phyloP scores from a whole-genome alignment of 2,797 vertebrate genomes.

The Neosilurus hyrtlii region DNA sequence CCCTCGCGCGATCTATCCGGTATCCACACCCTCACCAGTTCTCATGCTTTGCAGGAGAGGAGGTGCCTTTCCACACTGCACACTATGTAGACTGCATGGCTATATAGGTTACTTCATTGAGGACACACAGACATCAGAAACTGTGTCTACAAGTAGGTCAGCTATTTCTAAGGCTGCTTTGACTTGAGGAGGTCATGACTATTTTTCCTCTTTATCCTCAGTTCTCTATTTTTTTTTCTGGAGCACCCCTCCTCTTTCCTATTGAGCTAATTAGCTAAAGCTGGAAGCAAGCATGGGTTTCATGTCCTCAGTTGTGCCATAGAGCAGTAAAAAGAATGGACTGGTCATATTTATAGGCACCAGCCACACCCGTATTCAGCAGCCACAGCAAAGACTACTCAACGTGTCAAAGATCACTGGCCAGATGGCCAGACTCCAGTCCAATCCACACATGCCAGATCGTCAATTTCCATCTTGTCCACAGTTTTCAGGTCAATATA shows the following conservation, averaged over 20 bases:
- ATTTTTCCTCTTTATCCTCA: constrained; percentile 48
- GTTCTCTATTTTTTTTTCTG: constrained; percentile 55
- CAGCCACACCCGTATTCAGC: constrained; percentile 48
- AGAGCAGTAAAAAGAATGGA: constrained; percentile 59
- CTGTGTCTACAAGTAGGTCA: constrained; percentile 81
- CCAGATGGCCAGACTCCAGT: constrained; percentile 19
- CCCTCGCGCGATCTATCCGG: constrained; percentile 33
- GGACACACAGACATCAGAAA: constrained; percentile 70
- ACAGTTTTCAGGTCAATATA: constrained; percentile 18
- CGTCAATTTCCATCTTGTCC: constrained; percentile 25
- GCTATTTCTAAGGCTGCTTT: constrained; percentile 77
- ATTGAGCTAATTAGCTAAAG: constrained; percentile 77
- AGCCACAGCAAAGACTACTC: constrained; percentile 54
- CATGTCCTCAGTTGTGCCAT: constrained; percentile 47
- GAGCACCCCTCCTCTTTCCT: constrained; percentile 53
- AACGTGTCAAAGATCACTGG: constrained; percentile 49
- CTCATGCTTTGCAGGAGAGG: constrained; percentile 41
- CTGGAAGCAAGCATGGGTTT: constrained; percentile 37
- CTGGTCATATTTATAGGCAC: constrained; percentile 63
- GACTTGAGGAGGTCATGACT: constrained; percentile 70
- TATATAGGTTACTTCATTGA: constrained; percentile 80
- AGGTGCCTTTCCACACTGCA: constrained; percentile 43
- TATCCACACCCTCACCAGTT: constrained; percentile 34
- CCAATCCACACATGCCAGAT: not conserved
- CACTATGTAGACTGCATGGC: constrained; percentile 55